Evolutionary conservation across 2,888 invertebrate species (phyloP), one percentile per base, ranked within the genome.

Genomic region (Blomia tropicalis): DNA sequence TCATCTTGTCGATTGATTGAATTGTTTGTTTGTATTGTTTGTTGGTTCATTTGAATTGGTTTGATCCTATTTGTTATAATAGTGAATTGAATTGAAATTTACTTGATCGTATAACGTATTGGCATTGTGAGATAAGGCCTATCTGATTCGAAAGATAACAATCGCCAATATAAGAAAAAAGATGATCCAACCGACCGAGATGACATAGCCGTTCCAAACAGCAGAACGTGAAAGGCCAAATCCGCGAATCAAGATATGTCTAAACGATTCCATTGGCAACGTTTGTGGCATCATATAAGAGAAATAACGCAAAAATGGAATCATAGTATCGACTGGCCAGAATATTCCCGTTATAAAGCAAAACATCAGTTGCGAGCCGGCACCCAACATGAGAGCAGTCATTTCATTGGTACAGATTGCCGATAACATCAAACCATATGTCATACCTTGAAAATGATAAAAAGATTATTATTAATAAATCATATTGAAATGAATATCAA

Each of bases 251-350:
- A 87, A 77, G 61, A 89, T 78, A 68, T 82, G 82, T 65, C 90
- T 76, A 60, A 89, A 77, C 0, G 88, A 82, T 65, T 81, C 80
- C 0, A 84, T 81, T 0, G 88, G 83, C 59, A 85, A 75, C 0
- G 90, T 91, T 71, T 87, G 84, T 0, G 91, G 91, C 4, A 87
- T 76, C 1, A 77, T 72, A 58, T 81, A 75, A 2, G 87, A 83
- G 47, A 88, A 81, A 71, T 81, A 76, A 71, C 84, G 79, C 36
- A 93, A 76, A 62, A 85, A 79, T 69, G 82, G 79, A 2, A 92
- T 92, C 87, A 93, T 92, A 63, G 90, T 90, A 74, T 92, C 90
- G 66, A 92, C 84, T 64, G 92, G 92, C 92, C 92, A 93, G 71
- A 93, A 88, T 47, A 92, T 90, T 63, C 92, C 92, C 81, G 71